Evolutionary conservation across 2,113 vertebrate genomes (phyloP).

Genomic region (Crocuta crocuta): DNA sequence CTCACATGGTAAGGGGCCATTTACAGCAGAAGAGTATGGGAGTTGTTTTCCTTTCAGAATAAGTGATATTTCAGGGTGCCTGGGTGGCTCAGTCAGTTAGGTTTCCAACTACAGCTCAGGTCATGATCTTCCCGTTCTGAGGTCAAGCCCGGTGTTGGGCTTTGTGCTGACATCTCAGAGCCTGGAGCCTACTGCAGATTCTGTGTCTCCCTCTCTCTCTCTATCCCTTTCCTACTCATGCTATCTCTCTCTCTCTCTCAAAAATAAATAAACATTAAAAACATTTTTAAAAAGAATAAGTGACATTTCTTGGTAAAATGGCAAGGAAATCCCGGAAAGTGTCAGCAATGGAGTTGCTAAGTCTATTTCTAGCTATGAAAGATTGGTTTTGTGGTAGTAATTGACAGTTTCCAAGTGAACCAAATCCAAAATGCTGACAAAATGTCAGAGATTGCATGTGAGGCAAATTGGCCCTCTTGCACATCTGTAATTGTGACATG

Average conservation of each 20-base stretch:
- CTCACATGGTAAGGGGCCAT: accelerated
- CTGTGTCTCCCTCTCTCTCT: too few species aligned
- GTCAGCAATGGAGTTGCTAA: neutral
- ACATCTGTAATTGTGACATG: neutral
- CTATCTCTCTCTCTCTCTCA: too few species aligned
- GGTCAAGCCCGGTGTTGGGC: too few species aligned
- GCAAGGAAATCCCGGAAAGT: constrained; percentile 9
- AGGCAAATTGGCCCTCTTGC: neutral
- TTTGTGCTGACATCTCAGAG: too few species aligned
- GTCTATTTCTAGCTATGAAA: constrained; percentile 22
- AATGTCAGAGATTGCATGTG: neutral
- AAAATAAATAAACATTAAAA: too few species aligned
- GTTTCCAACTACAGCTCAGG: too few species aligned
- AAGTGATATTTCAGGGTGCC: neutral
- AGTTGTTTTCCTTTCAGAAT: neutral
- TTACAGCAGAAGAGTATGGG: neutral
- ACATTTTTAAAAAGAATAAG: neutral
- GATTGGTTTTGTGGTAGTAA: neutral
- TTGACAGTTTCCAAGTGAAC: neutral
- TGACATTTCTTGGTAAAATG: constrained; percentile 22
- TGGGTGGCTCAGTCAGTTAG: too few species aligned
- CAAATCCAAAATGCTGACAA: neutral
- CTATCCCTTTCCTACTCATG: too few species aligned
- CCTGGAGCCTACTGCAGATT: too few species aligned
- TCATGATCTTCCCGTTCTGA: too few species aligned